phyloP scores from a whole-genome alignment of 2,888 invertebrate genomes.

The Dryocosmus kuriphilus region DNA sequence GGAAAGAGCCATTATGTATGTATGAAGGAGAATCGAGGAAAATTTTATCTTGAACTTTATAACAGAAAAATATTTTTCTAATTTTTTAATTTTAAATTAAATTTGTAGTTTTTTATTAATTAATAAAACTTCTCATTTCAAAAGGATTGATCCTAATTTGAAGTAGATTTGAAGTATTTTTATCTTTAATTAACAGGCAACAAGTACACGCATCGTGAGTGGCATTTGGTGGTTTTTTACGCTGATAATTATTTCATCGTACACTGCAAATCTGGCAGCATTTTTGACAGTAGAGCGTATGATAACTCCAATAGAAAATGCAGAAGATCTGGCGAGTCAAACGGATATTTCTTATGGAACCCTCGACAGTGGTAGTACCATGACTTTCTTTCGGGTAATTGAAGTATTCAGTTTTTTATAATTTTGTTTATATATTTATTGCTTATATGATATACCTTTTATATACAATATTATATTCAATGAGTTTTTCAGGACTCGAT shows the following conservation, averaged over 20 bases:
- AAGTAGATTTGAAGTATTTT: background rate
- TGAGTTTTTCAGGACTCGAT: slow-evolving; percentile 83
- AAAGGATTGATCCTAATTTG: too few relatives aligned
- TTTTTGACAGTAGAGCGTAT: slow-evolving; percentile 94
- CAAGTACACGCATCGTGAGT: slow-evolving; percentile 89
- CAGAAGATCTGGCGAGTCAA: slow-evolving; percentile 90
- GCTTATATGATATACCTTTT: too few relatives aligned
- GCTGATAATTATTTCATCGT: slow-evolving; percentile 92
- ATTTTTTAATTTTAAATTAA: too few relatives aligned
- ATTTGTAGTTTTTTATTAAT: too few relatives aligned
- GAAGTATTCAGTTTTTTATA: background rate
- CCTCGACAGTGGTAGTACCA: slow-evolving; percentile 89
- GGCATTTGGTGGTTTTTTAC: slow-evolving; percentile 97
- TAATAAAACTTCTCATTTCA: too few relatives aligned
- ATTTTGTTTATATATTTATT: background rate
- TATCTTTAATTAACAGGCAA: slow-evolving; percentile 77
- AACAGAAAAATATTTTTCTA: too few relatives aligned
- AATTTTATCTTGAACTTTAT: background rate
- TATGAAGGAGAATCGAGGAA: background rate
- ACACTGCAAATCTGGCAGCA: slow-evolving; percentile 94
- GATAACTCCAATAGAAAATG: slow-evolving; percentile 91
- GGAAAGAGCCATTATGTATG: too few relatives aligned
- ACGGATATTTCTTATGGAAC: slow-evolving; percentile 92
- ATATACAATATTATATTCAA: background rate
- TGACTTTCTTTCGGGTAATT: slow-evolving; percentile 90